Percentiles rank a stretch among this genome's conserved stretches.
These are phyloP conservation scores for Drosophila lacertosa DNA, from an alignment of 1,140 invertebrate species.

Conservation along the genomic window DNA sequence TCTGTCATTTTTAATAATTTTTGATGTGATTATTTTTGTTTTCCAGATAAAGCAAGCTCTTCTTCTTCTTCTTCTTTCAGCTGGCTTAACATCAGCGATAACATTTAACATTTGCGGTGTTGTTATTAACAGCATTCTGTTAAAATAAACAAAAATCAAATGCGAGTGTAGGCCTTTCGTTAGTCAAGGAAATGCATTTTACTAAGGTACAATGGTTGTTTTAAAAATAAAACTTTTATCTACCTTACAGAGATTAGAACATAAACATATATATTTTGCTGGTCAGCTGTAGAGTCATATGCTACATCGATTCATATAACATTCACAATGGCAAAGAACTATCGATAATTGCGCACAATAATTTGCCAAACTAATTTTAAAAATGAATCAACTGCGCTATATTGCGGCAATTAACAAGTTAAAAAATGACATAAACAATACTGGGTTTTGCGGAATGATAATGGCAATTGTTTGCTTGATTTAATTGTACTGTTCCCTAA, in stretches of 20 bases:
- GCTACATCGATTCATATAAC: neutral
- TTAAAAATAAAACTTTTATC: too few relatives aligned
- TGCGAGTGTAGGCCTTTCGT: neutral
- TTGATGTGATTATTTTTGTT: conserved; percentile 21
- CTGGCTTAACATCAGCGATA: conserved; percentile 10
- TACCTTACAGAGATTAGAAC: too few relatives aligned
- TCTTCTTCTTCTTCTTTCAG: conserved; percentile 22
- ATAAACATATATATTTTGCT: neutral
- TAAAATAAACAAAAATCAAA: neutral
- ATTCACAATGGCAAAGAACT: neutral
- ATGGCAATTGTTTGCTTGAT: too few relatives aligned
- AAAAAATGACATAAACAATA: neutral
- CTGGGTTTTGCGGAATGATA: too few relatives aligned
- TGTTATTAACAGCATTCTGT: neutral
- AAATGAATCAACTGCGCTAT: too few relatives aligned
- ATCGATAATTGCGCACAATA: neutral
- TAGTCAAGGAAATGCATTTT: neutral
- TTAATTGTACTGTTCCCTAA: too few relatives aligned
- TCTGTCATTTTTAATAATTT: conserved; percentile 63
- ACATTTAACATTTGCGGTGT: neutral
- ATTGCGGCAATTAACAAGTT: neutral
- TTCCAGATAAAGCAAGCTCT: neutral
- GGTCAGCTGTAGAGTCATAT: neutral
- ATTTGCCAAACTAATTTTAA: neutral
- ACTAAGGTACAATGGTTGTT: neutral